Percentiles rank a stretch among this genome's conserved stretches.
These are phyloP conservation scores for Gortyna flavago DNA, from an alignment of 2,888 invertebrate species.

Conservation along the genomic window DNA sequence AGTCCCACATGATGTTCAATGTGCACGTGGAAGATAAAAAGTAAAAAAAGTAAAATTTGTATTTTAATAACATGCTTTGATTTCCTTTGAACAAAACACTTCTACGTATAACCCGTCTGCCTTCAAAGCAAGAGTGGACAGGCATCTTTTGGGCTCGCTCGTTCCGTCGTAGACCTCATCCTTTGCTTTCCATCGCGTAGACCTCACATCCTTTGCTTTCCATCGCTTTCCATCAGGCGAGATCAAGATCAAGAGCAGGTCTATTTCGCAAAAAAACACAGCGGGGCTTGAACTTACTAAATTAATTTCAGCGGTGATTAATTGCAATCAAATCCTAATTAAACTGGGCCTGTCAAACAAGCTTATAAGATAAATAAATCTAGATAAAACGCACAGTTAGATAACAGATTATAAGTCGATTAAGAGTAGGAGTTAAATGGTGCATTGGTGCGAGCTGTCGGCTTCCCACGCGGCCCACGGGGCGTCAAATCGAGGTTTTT, in stretches of 20 bases:
- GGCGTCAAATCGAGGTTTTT: constrained; percentile 86
- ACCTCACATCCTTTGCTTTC: no score
- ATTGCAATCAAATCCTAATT: neutral
- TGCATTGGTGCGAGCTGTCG: constrained; percentile 73
- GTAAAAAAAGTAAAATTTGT: constrained; percentile 36
- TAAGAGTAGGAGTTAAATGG: constrained; percentile 66
- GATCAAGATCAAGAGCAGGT: neutral
- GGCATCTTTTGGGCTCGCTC: neutral
- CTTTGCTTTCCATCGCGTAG: neutral
- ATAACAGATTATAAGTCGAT: constrained; percentile 60
- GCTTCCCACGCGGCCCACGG: constrained; percentile 84
- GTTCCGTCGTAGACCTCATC: neutral
- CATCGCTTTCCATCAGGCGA: neutral
- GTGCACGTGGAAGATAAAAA: constrained; percentile 49
- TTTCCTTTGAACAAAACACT: constrained; percentile 10
- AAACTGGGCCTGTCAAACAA: constrained; percentile 3
- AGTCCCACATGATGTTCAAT: constrained; percentile 58
- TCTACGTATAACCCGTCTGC: neutral
- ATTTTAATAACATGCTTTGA: constrained; percentile 1
- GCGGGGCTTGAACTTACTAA: neutral
- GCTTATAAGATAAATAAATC: constrained; percentile 30
- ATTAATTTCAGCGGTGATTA: constrained; percentile 9
- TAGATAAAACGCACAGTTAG: constrained; percentile 52
- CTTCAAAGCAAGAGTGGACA: neutral
- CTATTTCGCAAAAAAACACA: neutral